These are phyloP conservation scores for Chiloscyllium plagiosum DNA, from an alignment of 2,113 vertebrate genomes.

Conservation along the genomic window DNA sequence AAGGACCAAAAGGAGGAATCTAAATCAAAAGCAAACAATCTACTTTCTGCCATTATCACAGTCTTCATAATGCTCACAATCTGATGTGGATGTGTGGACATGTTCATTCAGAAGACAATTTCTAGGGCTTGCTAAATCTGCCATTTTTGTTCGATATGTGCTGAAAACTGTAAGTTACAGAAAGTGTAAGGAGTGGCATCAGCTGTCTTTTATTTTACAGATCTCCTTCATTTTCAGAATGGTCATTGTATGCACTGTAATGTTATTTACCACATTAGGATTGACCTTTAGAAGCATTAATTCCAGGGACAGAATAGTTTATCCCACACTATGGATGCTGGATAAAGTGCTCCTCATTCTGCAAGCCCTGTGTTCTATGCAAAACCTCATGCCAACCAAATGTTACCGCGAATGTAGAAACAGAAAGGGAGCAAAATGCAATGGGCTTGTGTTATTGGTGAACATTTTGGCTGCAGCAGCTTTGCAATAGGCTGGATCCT, in stretches of 20 bases:
- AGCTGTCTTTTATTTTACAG: background rate
- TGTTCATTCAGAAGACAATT: background rate
- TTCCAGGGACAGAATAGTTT: no score
- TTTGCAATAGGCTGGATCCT: no score
- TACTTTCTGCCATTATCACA: background rate
- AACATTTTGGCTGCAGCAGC: background rate
- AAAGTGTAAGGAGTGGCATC: background rate
- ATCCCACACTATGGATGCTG: no score
- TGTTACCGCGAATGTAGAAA: background rate
- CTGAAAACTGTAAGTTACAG: background rate
- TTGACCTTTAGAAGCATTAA: no score
- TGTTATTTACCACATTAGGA: no score
- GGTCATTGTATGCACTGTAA: background rate
- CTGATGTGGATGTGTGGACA: background rate
- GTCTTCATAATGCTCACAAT: background rate
- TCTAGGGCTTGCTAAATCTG: background rate
- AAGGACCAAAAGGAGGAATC: background rate
- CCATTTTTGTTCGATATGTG: background rate
- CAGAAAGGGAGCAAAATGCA: background rate
- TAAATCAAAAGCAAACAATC: background rate
- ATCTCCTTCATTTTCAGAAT: background rate
- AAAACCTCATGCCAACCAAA: background rate
- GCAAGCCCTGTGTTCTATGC: no score
- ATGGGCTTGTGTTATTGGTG: background rate
- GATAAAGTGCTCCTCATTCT: no score